Base-by-base conservation (phyloP, 2,797 vertebrate genomes). In the Sandelia bainsii region DNA sequence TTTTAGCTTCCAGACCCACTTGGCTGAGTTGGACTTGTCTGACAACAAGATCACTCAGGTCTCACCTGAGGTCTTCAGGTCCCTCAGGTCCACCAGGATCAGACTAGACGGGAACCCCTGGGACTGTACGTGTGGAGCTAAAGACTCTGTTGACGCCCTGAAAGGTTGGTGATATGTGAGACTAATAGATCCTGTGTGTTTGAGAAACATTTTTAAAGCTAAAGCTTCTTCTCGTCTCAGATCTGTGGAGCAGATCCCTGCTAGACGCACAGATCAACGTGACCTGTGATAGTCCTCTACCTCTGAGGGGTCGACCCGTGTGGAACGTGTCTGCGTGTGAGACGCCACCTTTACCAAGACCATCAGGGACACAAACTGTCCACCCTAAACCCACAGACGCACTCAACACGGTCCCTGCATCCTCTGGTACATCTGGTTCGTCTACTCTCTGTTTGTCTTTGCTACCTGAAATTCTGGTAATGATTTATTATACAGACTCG, bases 21-120 rank as follows among this genome's bases (percentile, higher is more conserved):
- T 96, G 63, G n/a, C 23, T 1, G 63, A 82, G 8, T 50, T 96
- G 70, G 92, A 95, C 80, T 69, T 95, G 63, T 95, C 95, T 2
- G 67, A 72, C 49, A 95, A 95, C 78, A 81, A 51, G 14, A 59
- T 96, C 74, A 91, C 80, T 0, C 10, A 53, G 58, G 12, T 95
- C 22, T 81, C 75, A 0, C 78, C 83, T 6, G 60, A 56, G n/a
- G 74, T 69, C 12, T 90, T 94, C 53, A 17, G 8, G 11, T 75
- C 75, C 0, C 29, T 91, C 5, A 1, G 6, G 0, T 82, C 80
- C 14, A 84, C 88, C 16, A 80, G 54, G 37, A 58, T 95, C 49
- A 62, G 62, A 23, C 83, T 95, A 0, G 65, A 90, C 0, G 72
- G 86, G 52, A 95, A 95, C 72, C 94, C 92, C 0, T 95, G 95